Evolutionary conservation across 2,888 invertebrate species (phyloP), one percentile per base, ranked within the genome.

Genomic region (Dimorphilus gyrociliatus): DNA sequence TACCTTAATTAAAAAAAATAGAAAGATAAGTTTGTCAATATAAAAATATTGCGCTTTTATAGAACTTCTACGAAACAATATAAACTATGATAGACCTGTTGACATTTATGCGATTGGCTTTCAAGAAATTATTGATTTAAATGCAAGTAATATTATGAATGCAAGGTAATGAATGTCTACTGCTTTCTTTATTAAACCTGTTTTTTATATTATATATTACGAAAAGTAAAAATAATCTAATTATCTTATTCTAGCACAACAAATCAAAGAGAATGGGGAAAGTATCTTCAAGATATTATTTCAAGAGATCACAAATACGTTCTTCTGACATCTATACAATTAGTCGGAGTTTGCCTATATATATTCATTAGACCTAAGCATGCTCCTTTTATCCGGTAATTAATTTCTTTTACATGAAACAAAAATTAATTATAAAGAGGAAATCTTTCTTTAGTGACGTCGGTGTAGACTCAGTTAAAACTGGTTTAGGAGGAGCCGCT

Each of bases 31-130:
- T n/a, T n/a, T n/a, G n/a, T n/a, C n/a, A n/a, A n/a, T n/a, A n/a
- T n/a, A n/a, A n/a, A n/a, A n/a, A n/a, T n/a, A n/a, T n/a, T n/a
- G n/a, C n/a, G n/a, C n/a, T n/a, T n/a, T n/a, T n/a, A n/a, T n/a
- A n/a, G n/a, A n/a, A n/a, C n/a, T n/a, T n/a, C n/a, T n/a, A n/a
- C n/a, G n/a, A n/a, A n/a, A n/a, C n/a, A n/a, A n/a, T n/a, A n/a
- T n/a, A n/a, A n/a, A n/a, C n/a, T n/a, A n/a, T n/a, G n/a, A n/a
- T n/a, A n/a, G n/a, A n/a, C n/a, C n/a, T n/a, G n/a, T n/a, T 30
- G 97, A 97, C 63, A 80, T 97, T 37, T 94, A 79, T 67, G 92
- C 90, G 1, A 80, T 97, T 55, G 97, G 97, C 13, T 92, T 99
- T 66, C 86, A 97, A 64, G 97, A 97, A 69, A 92, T 97, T 44